These are phyloP conservation scores for Lithophane socia DNA, from an alignment of 2,888 invertebrate species.

Conservation along the genomic window DNA sequence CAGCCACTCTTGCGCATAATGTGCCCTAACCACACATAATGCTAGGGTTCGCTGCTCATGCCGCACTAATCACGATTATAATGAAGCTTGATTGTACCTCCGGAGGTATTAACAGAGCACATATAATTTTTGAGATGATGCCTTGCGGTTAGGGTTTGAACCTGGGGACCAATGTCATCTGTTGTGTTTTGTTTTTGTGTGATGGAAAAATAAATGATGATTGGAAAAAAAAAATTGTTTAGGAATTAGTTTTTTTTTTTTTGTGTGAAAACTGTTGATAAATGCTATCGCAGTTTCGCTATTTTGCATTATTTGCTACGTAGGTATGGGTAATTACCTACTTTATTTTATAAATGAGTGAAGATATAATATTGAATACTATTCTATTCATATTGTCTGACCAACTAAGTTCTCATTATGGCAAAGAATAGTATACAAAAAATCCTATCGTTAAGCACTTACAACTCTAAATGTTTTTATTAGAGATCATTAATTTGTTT, in stretches of 20 bases:
- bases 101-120: slow-evolving; percentile 64
- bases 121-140: slow-evolving; percentile 64
- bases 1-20: slow-evolving; percentile 58
- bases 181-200: slow-evolving; percentile 8
- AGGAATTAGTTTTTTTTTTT: neutral
- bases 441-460: neutral
- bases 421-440: neutral
- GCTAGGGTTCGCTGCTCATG: slow-evolving; percentile 45
- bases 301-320: neutral
- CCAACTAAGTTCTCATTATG: neutral
- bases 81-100: slow-evolving; percentile 67
- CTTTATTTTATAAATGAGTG: neutral
- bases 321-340: neutral
- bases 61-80: slow-evolving; percentile 70
- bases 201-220: too few relatives aligned
- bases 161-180: slow-evolving; percentile 26
- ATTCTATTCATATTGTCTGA: neutral
- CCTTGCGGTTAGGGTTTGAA: slow-evolving; percentile 43
- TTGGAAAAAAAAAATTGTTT: neutral
- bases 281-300: neutral
- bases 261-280: neutral
- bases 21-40: slow-evolving; percentile 69
- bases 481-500: slow-evolving; percentile 28
- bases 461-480: slow-evolving; percentile 15
- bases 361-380: neutral